Percentiles rank a stretch among this genome's conserved stretches.
Conservation (phyloP, 2,888 invertebrate species). For the Leptopilina syphax region DNA sequence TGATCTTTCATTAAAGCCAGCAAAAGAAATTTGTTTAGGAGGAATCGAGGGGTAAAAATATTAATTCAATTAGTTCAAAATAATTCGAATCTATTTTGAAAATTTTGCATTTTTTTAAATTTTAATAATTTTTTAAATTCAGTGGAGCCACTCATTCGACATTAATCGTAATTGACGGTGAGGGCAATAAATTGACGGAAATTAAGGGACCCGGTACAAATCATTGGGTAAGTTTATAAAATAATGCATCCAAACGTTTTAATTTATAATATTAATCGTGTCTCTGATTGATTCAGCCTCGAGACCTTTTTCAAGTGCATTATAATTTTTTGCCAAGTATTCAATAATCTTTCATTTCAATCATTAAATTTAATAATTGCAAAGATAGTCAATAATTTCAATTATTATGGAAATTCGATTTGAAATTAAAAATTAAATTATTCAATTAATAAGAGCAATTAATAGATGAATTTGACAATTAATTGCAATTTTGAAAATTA, state of each 20-base stretch:
- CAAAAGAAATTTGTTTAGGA: slow-evolving; percentile 36
- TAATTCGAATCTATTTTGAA: too few species aligned
- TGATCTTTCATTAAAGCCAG: slow-evolving; percentile 24
- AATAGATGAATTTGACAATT: too few species aligned
- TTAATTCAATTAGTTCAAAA: neutral
- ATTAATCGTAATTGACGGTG: slow-evolving; percentile 85
- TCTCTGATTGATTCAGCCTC: slow-evolving; percentile 1
- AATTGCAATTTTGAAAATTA: too few species aligned
- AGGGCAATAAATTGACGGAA: slow-evolving; percentile 83
- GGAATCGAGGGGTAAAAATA: slow-evolving; percentile 20
- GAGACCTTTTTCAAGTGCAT: neutral
- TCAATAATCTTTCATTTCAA: too few species aligned
- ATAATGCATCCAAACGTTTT: slow-evolving; percentile 17
- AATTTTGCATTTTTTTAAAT: neutral
- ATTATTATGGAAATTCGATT: neutral
- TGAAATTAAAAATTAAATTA: too few species aligned
- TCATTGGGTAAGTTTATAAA: slow-evolving; percentile 81
- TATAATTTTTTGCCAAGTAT: neutral
- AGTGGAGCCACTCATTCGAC: slow-evolving; percentile 93
- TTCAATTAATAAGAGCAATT: too few species aligned
- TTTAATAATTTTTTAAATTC: slow-evolving; percentile 51
- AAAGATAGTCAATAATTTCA: neutral
- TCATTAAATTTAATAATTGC: too few species aligned
- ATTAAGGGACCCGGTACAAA: slow-evolving; percentile 87
- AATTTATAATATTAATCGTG: slow-evolving; percentile 4